These are phyloP conservation scores for Drosophila auraria DNA, from an alignment of 1,140 invertebrate genomes.

Conservation along the genomic window DNA sequence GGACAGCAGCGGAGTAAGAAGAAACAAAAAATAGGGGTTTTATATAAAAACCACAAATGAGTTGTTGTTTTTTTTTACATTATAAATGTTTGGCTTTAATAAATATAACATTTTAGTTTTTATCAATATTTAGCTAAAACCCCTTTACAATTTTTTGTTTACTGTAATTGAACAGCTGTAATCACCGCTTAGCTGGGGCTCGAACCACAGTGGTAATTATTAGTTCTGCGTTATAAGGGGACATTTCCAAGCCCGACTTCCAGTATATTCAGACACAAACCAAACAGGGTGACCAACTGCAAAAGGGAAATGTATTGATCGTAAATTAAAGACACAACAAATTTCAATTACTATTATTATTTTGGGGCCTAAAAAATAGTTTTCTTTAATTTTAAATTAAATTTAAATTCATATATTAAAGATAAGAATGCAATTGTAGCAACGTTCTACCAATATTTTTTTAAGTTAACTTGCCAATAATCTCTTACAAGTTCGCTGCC, in stretches of 20 bases:
- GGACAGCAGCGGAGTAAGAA: background rate
- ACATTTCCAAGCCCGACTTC: background rate
- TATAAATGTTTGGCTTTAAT: too few relatives aligned
- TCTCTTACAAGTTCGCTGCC: background rate
- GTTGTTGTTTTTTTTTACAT: too few relatives aligned
- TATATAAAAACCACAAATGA: background rate
- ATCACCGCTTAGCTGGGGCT: background rate
- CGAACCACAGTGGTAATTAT: background rate
- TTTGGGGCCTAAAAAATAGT: background rate
- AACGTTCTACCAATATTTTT: background rate
- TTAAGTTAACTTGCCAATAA: background rate
- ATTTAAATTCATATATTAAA: background rate
- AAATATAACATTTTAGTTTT: too few relatives aligned
- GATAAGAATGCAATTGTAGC: background rate
- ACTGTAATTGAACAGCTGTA: background rate
- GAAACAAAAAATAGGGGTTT: background rate
- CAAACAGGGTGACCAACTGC: background rate
- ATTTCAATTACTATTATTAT: background rate
- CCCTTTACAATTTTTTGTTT: too few relatives aligned
- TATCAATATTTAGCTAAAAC: too few relatives aligned
- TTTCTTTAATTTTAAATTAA: background rate
- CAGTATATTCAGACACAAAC: background rate
- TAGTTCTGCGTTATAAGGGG: background rate
- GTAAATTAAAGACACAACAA: background rate
- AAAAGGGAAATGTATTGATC: background rate